Base-by-base conservation (phyloP, 2,888 invertebrate species). In the Caenorhabditis sp. region DNA sequence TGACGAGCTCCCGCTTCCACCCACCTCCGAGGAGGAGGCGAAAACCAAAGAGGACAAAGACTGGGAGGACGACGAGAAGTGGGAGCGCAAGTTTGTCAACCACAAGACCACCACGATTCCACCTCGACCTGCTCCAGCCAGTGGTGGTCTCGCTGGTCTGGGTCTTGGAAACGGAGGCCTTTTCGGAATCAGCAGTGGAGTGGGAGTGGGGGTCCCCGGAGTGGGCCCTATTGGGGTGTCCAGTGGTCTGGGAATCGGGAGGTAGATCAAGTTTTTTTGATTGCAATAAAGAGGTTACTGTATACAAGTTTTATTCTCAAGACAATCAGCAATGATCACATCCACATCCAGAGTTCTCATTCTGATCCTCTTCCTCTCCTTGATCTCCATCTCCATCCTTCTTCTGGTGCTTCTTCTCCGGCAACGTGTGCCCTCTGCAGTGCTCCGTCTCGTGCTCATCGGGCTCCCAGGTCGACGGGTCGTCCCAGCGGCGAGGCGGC, bases 401-500 rank as follows among this genome's bases (percentile, higher is more conserved):
- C 12, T 56, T 64, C 47, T 66, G 49, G 16, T 56, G 63, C 69
- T 80, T 76, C 47, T 44, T 73, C 66, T 84, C 80, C 28, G 87
- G 89, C 35, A 90, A 76, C 22, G 90, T 89, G 83, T 90, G 90
- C 14, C 90, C 90, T 26, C 90, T 86, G 74, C 90, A 90, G 70
- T 90, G 89, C 64, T 90, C 90, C 51, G 90, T 90, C 84, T 91
- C 91, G 74, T 85, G 77, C 82, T 91, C 91, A 70, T 91, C 90
- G 54, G 85, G 87, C 54, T 87, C 87, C 90, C 90, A 91, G 1
- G 91, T 91, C 28, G 86, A 76, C 26, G 90, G 90, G 80, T 92
- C 89, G 69, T 92, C 91, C 89, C 92, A 91, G 73, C 89, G 88
- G 31, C 92, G 88, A n/a, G 91, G 90, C 19, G 89, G 89, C 73